Evolutionary conservation across 2,797 vertebrate genomes (phyloP).

Genomic region (Lepus townsendii): DNA sequence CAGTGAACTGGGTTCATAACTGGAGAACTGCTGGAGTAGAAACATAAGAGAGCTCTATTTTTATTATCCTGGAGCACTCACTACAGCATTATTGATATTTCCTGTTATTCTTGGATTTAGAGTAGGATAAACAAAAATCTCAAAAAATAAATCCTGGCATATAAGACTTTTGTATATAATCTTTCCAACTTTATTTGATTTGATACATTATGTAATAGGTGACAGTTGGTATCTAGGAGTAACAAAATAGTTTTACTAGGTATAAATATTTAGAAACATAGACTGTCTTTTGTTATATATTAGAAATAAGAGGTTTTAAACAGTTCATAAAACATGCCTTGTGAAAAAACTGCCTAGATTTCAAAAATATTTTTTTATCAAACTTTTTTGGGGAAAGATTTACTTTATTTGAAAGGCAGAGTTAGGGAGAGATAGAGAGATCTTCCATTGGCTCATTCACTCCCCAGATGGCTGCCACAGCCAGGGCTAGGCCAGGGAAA

Average conservation of each 20-base stretch:
- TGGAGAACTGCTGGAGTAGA: background rate
- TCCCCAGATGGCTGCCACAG: too few relatives aligned
- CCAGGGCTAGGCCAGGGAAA: too few relatives aligned
- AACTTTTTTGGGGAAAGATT: too few relatives aligned
- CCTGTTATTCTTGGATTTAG: constrained; percentile 27
- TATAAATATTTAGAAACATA: constrained; percentile 42
- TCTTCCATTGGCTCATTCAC: too few relatives aligned
- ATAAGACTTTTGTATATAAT: background rate
- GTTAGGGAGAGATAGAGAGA: too few relatives aligned
- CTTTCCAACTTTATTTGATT: constrained; percentile 24
- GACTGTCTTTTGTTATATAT: background rate
- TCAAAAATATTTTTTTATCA: too few relatives aligned
- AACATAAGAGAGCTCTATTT: background rate
- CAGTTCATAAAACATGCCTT: too few relatives aligned
- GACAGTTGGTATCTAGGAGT: background rate
- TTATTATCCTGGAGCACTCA: background rate
- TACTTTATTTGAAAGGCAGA: too few relatives aligned
- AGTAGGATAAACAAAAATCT: background rate
- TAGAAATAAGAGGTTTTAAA: background rate
- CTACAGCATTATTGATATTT: background rate
- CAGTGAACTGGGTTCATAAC: background rate
- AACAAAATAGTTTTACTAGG: background rate
- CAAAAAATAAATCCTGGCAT: constrained; percentile 2
- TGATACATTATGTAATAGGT: background rate
- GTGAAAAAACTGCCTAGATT: too few relatives aligned